Base-by-base conservation (phyloP, 2,888 invertebrate species). In the Micropterix aruncella region DNA sequence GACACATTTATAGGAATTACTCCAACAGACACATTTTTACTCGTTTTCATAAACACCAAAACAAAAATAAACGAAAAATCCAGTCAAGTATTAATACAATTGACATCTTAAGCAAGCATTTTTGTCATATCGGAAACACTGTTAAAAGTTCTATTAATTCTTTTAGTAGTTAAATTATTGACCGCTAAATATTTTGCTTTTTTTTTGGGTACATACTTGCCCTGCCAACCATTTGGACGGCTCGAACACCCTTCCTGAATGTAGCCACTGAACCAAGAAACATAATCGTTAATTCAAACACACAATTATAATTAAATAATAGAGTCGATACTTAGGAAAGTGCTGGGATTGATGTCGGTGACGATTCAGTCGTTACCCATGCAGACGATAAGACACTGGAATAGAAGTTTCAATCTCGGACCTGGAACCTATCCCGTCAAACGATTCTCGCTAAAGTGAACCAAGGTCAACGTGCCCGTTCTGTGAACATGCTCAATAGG, bases 181-280 rank as follows among this genome's bases (percentile, higher is more conserved):
- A 68, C 66, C 66, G 55, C 56, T 57, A 64, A 56, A 60, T 59
- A 55, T 60, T 57, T 53, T 57, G 55, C 60, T 65, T 27, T 27
- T 27, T 27, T 59, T 55, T 54, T 46, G 57, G 59, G 73, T 88
- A 92, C 92, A 83, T 92, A 93, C 92, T 93, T 91, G 92, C 89
- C 81, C 92, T 83, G 79, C 93, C 92, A 74, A 91, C 90, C 84
- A 92, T 87, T 80, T 92, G 94, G 75, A 95, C 91, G 77, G 95
- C 95, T 74, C 95, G 89, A 72, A 96, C 96, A 79, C 96, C 95
- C 79, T 96, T 95, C 86, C 95, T 91, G 89, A 97, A 97, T 74
- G 95, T 91, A 68, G 95, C 94, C 91, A 96, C 96, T 96, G 80
- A 70, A 70, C 65, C 67, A 65, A 51, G 46, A 49, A 51, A 51